Evolutionary conservation across 2,888 invertebrate genomes (phyloP).

Genomic region (Nomada ruficornis): DNA sequence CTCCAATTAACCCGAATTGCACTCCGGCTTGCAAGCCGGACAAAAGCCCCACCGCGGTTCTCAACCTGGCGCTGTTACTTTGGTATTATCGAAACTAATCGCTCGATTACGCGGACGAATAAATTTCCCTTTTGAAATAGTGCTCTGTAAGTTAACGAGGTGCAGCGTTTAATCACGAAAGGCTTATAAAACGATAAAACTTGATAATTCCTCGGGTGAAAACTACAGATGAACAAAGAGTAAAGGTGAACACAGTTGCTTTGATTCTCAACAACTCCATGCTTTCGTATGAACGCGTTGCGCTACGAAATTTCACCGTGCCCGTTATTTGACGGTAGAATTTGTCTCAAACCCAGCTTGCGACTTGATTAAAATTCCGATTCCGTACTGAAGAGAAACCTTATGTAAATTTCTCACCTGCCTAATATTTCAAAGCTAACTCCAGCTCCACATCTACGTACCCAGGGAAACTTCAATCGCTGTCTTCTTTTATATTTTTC

Average conservation of each 20-base stretch:
- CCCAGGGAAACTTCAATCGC: background rate
- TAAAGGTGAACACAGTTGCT: background rate
- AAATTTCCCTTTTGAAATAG: background rate
- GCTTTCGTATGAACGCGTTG: background rate
- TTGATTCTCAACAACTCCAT: background rate
- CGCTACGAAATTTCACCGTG: background rate
- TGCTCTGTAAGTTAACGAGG: too few species aligned
- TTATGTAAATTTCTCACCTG: background rate
- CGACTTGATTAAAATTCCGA: conserved; percentile 1
- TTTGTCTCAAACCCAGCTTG: conserved; percentile 1
- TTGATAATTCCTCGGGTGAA: too few species aligned
- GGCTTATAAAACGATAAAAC: too few species aligned
- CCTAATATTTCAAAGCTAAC: conserved; percentile 4
- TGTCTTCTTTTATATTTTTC: background rate
- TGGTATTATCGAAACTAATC: conserved; percentile 27
- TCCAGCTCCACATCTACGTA: background rate
- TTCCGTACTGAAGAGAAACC: background rate
- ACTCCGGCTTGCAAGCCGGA: conserved; percentile 50
- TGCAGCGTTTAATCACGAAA: background rate
- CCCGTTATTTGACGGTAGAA: background rate
- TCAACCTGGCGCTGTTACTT: conserved; percentile 13
- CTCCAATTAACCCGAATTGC: conserved; percentile 66
- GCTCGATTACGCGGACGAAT: conserved; percentile 16
- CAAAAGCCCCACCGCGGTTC: conserved; percentile 54
- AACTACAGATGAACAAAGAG: too few species aligned